Evolutionary conservation across 2,888 invertebrate genomes (phyloP), one percentile per base, ranked within the genome.

Genomic region (Gasteruption jaculator): DNA sequence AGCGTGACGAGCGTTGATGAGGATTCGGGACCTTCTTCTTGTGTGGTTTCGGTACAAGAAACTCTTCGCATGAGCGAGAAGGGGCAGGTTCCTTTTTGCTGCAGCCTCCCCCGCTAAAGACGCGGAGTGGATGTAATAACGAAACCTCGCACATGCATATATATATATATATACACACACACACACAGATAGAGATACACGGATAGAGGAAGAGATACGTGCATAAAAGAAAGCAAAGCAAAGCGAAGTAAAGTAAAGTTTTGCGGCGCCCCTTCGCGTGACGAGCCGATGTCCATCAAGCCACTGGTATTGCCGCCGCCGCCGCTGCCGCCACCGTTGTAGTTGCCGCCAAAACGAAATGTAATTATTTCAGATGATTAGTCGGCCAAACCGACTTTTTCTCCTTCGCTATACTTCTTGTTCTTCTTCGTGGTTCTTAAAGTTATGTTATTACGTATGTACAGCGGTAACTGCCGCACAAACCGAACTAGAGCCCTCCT

Each of bases 321-420:
- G 30, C 31, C 21, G 21, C 10, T 10, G 24, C 45, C 14, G 44
- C 50, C 36, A 38, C 40, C 42, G 47, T 38, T 43, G 42, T 44
- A 34, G 37, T 44, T 42, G 47, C 57, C 58, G 55, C 60, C 58
- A 57, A 65, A 63, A 64, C 62, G 60, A 63, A 65, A 64, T 58
- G 57, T 62, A 68, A 68, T 68, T 66, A 65, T 66, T 66, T 65
- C 57, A 57, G 60, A 54, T 64, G 65, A 66, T 66, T 65, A 67
- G 63, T 55, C 56, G 60, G 47, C 48, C 48, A 38, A n/a, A 27
- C 36, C 47, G 45, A 45, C 45, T 47, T 40, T 22, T 19, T 29
- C 21, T 15, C 25, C 31, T 10, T 27, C 31, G 22, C 27, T 31
- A 22, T 21, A 14, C 7, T 41, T 18, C 24, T 21, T 43, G 26